These are phyloP conservation scores for Pasiphila rectangulata DNA, from an alignment of 2,888 invertebrate species.

Conservation along the genomic window DNA sequence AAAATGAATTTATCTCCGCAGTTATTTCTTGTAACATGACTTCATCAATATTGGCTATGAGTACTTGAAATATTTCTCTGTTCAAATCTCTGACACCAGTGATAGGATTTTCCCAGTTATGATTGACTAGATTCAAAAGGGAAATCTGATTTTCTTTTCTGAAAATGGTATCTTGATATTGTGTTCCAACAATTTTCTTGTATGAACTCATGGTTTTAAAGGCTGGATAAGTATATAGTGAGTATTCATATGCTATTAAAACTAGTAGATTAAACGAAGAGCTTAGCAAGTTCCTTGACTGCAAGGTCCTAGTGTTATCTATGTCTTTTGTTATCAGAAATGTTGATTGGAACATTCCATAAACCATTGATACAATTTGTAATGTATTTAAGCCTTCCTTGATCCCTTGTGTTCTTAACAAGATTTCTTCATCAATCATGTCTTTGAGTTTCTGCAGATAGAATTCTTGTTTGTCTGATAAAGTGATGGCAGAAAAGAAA, in stretches of 20 bases:
- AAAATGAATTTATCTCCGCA: constrained; percentile 65
- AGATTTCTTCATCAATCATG: constrained; percentile 42
- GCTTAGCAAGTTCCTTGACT: constrained; percentile 45
- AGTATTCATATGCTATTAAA: constrained; percentile 70
- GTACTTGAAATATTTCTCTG: constrained; percentile 68
- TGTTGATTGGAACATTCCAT: constrained; percentile 70
- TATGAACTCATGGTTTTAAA: constrained; percentile 75
- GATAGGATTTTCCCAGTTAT: constrained; percentile 83
- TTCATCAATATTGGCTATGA: constrained; percentile 46
- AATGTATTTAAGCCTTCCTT: constrained; percentile 36
- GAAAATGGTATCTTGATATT: constrained; percentile 49
- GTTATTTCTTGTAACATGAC: constrained; percentile 44
- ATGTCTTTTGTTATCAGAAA: constrained; percentile 42
- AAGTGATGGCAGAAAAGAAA: constrained; percentile 55
- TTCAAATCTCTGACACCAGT: constrained; percentile 79
- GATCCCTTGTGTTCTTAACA: constrained; percentile 26
- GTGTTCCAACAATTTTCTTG: constrained; percentile 58
- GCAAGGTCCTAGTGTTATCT: constrained; percentile 29
- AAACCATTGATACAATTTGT: constrained; percentile 57
- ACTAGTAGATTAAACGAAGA: constrained; percentile 50
- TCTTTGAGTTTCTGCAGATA: constrained; percentile 47
- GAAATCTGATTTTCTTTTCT: constrained; percentile 52
- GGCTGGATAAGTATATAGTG: constrained; percentile 73
- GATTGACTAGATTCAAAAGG: constrained; percentile 74
- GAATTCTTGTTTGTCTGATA: constrained; percentile 42